Percentiles rank a stretch among this genome's conserved stretches.
Conservation (phyloP, 64 coral and sea anemone genomes). For the Stichodactyla helianthus region DNA sequence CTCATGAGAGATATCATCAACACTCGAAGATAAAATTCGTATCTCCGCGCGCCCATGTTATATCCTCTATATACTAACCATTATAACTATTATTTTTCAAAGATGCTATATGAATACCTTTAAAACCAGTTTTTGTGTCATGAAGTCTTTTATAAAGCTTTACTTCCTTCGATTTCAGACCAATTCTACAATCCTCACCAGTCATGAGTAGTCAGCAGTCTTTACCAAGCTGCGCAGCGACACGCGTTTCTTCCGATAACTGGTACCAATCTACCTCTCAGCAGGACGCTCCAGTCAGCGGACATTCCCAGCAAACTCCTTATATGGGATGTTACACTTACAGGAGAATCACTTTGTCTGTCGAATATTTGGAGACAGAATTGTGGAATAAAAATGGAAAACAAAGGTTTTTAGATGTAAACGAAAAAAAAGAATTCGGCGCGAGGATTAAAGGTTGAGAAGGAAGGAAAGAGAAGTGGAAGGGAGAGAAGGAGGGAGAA, state of each 20-base stretch:
- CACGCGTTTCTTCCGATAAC: neutral
- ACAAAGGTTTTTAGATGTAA: neutral
- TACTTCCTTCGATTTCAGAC: neutral
- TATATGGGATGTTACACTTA: conserved; percentile 44
- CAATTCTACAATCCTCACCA: conserved; percentile 16
- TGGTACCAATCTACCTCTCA: conserved; percentile 18
- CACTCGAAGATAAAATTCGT: too few species aligned
- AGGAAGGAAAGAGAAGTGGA: neutral
- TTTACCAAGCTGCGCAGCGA: conserved; percentile 22
- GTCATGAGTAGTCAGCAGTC: conserved; percentile 18
- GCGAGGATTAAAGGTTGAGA: neutral
- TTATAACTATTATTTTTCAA: too few species aligned
- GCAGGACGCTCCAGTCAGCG: conserved; percentile 11
- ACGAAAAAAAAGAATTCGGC: neutral
- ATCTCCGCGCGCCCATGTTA: too few species aligned
- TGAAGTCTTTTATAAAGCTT: neutral
- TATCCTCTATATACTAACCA: too few species aligned
- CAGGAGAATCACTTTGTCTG: conserved; percentile 32
- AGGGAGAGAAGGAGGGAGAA: neutral
- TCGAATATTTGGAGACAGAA: conserved; percentile 7
- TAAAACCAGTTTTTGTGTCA: neutral
- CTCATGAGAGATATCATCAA: too few species aligned
- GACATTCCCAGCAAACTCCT: neutral
- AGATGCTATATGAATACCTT: too few species aligned
- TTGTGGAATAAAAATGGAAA: neutral